Percentiles rank a stretch among this genome's conserved stretches.
These are phyloP conservation scores for Ammodytes dubius DNA, from an alignment of 2,113 vertebrate genomes.

Conservation along the genomic window DNA sequence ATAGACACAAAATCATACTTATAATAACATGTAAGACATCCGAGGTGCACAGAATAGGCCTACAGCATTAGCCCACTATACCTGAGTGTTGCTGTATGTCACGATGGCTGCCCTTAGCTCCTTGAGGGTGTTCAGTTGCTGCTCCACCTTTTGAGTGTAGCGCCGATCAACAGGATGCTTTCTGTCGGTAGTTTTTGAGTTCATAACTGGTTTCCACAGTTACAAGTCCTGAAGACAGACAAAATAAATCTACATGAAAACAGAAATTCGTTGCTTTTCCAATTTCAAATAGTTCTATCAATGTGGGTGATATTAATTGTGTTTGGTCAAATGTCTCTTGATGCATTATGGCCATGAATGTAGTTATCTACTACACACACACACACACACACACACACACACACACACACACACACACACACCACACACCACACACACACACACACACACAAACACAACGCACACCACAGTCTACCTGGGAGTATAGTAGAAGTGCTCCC, in stretches of 20 bases:
- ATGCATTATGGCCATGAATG: not conserved
- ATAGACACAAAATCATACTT: too few species aligned
- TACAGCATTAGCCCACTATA: constrained; percentile 45
- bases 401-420: not conserved
- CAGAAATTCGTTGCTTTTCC: too few species aligned
- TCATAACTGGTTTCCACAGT: constrained; percentile 38
- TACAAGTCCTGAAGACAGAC: constrained; percentile 76
- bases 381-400: not conserved
- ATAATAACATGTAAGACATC: too few species aligned
- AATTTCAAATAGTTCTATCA: too few species aligned
- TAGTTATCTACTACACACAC: not conserved
- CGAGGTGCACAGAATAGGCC: too few species aligned
- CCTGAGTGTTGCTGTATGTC: constrained; percentile 78
- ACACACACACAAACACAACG: not conserved
- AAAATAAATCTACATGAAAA: not conserved
- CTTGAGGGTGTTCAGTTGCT: constrained; percentile 76
- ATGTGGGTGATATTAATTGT: not conserved
- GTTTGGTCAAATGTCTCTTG: not conserved
- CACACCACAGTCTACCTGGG: constrained; percentile 57
- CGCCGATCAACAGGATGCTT: constrained; percentile 41
- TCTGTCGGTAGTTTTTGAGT: constrained; percentile 36
- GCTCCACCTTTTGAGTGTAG: constrained; percentile 59
- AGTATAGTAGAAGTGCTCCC: constrained; percentile 84
- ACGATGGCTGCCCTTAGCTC: constrained; percentile 82
- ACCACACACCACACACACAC: not conserved